Evolutionary conservation across 2,113 vertebrate species (phyloP).

Genomic region (Himantopus leucocephalus): DNA sequence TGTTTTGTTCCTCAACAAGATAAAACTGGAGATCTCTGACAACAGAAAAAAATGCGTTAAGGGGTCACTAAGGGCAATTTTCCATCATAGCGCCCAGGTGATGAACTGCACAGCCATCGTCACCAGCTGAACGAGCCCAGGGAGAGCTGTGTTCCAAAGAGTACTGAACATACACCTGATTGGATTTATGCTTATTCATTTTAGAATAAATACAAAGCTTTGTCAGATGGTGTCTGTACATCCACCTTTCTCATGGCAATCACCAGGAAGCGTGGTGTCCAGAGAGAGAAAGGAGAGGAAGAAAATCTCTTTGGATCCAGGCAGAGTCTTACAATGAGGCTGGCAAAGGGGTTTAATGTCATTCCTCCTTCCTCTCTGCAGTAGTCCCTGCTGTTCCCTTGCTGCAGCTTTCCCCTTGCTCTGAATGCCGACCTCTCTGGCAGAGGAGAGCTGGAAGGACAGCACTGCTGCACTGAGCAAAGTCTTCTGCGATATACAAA

Average conservation of each 20-base stretch:
- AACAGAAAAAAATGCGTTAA: not conserved
- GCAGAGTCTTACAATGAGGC: not conserved
- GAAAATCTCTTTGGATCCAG: not conserved
- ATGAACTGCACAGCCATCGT: not conserved
- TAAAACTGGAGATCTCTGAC: not conserved
- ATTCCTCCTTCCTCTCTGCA: not conserved
- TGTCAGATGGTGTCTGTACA: not conserved
- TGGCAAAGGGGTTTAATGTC: not conserved
- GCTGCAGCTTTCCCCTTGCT: not conserved
- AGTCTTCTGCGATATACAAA: not conserved
- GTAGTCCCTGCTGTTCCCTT: not conserved
- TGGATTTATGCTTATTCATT: not conserved
- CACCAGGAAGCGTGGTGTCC: not conserved
- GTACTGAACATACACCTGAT: rapidly evolving
- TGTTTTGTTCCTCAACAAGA: not conserved
- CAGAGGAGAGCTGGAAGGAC: not conserved
- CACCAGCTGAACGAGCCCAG: not conserved
- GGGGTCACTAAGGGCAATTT: not conserved
- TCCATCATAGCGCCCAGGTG: not conserved
- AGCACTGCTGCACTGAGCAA: not conserved
- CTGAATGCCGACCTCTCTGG: not conserved
- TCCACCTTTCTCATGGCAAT: not conserved
- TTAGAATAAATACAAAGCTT: not conserved
- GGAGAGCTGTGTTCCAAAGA: not conserved
- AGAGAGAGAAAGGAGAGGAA: not conserved